Evolutionary conservation across 2,797 vertebrate genomes (phyloP).

Genomic region (Hyperoplus immaculatus): DNA sequence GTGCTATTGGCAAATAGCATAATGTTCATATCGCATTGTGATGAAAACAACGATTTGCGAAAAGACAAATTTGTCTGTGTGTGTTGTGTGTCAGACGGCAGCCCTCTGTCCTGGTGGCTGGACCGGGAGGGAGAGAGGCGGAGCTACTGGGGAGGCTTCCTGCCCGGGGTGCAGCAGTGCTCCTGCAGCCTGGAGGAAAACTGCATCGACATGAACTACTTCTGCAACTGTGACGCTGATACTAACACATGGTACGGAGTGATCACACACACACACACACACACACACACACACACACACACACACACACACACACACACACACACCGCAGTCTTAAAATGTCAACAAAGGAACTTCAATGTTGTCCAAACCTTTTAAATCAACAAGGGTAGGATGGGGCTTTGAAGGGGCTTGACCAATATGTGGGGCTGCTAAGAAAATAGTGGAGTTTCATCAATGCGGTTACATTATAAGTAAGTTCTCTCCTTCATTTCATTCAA

Average conservation of each 20-base stretch:
- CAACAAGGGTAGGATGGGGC: background rate
- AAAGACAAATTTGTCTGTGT: background rate
- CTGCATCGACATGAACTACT: conserved; percentile 94
- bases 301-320: background rate
- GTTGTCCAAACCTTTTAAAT: background rate
- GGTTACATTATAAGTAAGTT: too few relatives aligned
- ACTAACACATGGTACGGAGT: conserved; percentile 89
- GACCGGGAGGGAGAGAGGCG: conserved; percentile 91
- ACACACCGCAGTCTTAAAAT: too few relatives aligned
- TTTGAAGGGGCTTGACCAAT: too few relatives aligned
- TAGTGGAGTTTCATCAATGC: too few relatives aligned
- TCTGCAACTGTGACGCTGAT: conserved; percentile 97
- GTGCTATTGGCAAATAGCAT: too few relatives aligned
- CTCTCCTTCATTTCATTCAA: too few relatives aligned
- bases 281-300: background rate
- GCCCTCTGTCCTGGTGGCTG: conserved; percentile 95
- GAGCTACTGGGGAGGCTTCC: conserved; percentile 94
- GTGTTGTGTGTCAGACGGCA: conserved; percentile 87
- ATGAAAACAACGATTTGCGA: too few relatives aligned
- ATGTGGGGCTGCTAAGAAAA: too few relatives aligned
- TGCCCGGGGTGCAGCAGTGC: conserved; percentile 94
- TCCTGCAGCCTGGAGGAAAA: conserved; percentile 96
- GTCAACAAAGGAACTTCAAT: too few relatives aligned
- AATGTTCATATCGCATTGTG: too few relatives aligned
- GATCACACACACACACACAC: background rate